Evolutionary conservation across 2,113 vertebrate genomes (phyloP).

Genomic region (Felis catus): DNA sequence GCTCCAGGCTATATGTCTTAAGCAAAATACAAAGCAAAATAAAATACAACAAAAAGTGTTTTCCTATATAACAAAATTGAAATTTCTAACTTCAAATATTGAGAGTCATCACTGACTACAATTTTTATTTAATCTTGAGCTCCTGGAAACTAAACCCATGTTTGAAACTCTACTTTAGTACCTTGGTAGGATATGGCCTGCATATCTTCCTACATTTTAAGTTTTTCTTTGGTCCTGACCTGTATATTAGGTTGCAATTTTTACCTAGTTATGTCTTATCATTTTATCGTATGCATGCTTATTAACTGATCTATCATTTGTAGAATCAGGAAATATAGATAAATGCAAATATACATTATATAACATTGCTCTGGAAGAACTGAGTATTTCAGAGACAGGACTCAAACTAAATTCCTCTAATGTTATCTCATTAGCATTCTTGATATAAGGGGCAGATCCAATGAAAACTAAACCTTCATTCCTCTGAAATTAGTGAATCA

Average conservation of each 20-base stretch:
- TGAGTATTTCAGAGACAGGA: neutral
- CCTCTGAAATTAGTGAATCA: neutral
- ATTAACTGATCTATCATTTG: neutral
- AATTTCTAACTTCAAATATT: neutral
- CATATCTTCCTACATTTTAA: neutral
- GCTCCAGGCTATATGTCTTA: neutral
- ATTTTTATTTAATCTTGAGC: neutral
- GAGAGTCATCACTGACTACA: neutral
- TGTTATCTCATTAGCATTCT: neutral
- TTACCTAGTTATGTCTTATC: neutral
- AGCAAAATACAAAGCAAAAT: neutral
- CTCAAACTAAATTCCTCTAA: neutral
- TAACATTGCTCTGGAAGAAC: neutral
- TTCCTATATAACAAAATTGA: neutral
- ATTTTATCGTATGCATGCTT: neutral
- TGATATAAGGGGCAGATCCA: neutral
- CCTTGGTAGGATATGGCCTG: neutral
- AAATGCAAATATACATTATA: neutral
- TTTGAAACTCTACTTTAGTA: neutral
- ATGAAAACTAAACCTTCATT: neutral
- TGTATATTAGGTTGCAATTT: neutral
- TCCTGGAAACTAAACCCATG: neutral
- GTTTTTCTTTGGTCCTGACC: neutral
- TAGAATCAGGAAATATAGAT: neutral
- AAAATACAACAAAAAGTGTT: neutral